These are phyloP conservation scores for Palaemon carinicauda DNA, from an alignment of 1,140 invertebrate species.

Conservation along the genomic window DNA sequence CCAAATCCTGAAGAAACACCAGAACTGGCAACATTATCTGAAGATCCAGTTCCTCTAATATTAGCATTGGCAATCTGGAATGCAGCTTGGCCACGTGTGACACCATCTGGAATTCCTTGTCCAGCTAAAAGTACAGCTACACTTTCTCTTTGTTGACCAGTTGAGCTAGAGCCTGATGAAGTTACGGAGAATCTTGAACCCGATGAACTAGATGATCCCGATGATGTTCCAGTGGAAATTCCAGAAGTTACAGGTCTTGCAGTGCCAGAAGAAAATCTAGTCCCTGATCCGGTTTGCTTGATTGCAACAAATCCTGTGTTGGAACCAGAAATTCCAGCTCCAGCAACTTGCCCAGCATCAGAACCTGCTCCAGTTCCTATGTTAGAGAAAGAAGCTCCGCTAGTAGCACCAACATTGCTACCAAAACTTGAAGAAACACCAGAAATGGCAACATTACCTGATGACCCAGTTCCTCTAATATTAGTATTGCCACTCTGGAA, in stretches of 20 bases:
- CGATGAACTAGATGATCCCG: neutral
- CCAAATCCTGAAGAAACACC: too few relatives aligned
- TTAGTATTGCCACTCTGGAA: neutral
- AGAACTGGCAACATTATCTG: neutral
- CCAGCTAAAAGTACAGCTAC: too few relatives aligned
- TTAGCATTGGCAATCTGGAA: neutral
- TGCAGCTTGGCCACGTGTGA: neutral
- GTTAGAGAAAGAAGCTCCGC: too few relatives aligned
- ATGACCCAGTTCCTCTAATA: neutral
- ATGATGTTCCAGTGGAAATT: neutral
- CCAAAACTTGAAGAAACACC: too few relatives aligned
- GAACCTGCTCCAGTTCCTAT: neutral
- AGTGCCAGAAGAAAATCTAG: too few relatives aligned
- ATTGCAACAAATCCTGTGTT: neutral
- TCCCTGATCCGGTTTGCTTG: neutral
- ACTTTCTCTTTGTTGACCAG: too few relatives aligned
- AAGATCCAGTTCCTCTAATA: neutral
- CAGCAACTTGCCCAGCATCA: neutral
- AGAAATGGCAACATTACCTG: neutral
- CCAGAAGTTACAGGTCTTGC: neutral
- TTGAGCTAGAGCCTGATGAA: too few relatives aligned
- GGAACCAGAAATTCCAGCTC: neutral
- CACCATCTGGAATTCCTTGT: too few relatives aligned
- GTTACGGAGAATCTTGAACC: neutral
- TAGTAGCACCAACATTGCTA: too few relatives aligned